These are phyloP conservation scores for Pseudomyrmex dendroicus DNA, from an alignment of 1,140 invertebrate genomes.

Conservation along the genomic window DNA sequence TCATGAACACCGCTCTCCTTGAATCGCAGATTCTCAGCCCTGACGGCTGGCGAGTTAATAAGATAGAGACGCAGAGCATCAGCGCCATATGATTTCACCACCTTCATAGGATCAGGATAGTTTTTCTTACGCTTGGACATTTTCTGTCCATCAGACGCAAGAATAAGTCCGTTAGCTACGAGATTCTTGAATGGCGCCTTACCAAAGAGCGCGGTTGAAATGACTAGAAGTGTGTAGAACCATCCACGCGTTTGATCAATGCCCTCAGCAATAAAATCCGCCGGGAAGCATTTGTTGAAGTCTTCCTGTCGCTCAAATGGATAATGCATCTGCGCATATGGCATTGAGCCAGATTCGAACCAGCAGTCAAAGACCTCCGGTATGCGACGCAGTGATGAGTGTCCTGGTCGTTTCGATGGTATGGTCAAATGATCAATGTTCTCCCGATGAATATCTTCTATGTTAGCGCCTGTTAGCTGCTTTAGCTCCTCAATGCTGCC, in stretches of 20 bases:
- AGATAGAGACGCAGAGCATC: slow-evolving; percentile 98
- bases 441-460: slow-evolving; percentile 98
- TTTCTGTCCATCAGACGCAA: slow-evolving; percentile 98
- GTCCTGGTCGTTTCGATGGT: slow-evolving; percentile 93
- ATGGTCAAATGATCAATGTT: slow-evolving; percentile 97
- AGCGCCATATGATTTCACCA: slow-evolving; percentile 97
- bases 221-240: slow-evolving; percentile 99
- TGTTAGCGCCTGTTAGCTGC: slow-evolving; percentile 91
- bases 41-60: slow-evolving; percentile 99
- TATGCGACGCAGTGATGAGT: slow-evolving; percentile 93
- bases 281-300: slow-evolving; percentile 98
- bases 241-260: slow-evolving; percentile 99
- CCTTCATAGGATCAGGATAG: slow-evolving; percentile 97
- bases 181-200: slow-evolving; percentile 99
- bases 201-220: slow-evolving; percentile 98
- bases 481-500: slow-evolving; percentile 97
- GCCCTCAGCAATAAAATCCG: slow-evolving; percentile 99
- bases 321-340: slow-evolving; percentile 98
- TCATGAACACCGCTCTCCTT: slow-evolving; percentile 99
- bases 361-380: slow-evolving; percentile 99
- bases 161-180: slow-evolving; percentile 97
- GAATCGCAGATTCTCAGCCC: slow-evolving; percentile 98
- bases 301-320: slow-evolving; percentile 96
- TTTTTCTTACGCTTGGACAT: slow-evolving; percentile 99
- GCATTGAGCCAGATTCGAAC: slow-evolving; percentile 99